Evolutionary conservation across 2,797 vertebrate genomes (phyloP), one percentile per base, ranked within the genome.

Genomic region (Artibeus jamaicensis): DNA sequence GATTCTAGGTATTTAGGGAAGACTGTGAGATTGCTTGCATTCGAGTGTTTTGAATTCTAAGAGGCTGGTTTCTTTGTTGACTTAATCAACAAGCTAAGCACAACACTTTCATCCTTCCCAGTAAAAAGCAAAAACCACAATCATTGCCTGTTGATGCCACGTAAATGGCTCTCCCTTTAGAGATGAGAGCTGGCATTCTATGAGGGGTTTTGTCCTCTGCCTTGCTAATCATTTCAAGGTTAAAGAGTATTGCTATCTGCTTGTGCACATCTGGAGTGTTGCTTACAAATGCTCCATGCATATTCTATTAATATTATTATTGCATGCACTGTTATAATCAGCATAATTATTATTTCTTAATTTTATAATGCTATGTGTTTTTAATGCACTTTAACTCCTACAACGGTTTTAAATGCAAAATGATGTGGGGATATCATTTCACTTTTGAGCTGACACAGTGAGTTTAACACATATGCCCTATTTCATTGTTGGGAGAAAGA

Each of bases 1-100:
- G 44, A 44, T 84, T 97, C 95, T 92, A 68, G 74, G 71, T 92
- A 83, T 89, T 95, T 65, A 73, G 37, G 73, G 68, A 94, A 93
- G 39, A 39, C 5, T 48, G 67, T 87, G 67, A 96, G 76, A 89
- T 92, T 86, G 70, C 8, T 78, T 89, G 14, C 74, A 93, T 97
- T 82, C 34, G 50, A 93, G 1, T 70, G 6, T 15, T 65, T 89
- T 76, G 74, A 67, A 65, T 97, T 74, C 92, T 96, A 97, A 97
- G 57, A 97, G 89, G 15, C 34, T 86, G 11, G 24, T 97, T 97
- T 95, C 89, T 96, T 95, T 96, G 84, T 97, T 97, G 96, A 91
- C 48, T 97, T 98, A 97, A 97, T 98, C 97, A 98, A 96, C 90
- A 97, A 98, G 94, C 94, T 96, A 98, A 98, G 94, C 92, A 97